A percentile compares a stretch with the other conserved stretches of the same genome.
Evolutionary conservation across 1,140 invertebrate genomes (phyloP).

Genomic region (Cydia strobilella): DNA sequence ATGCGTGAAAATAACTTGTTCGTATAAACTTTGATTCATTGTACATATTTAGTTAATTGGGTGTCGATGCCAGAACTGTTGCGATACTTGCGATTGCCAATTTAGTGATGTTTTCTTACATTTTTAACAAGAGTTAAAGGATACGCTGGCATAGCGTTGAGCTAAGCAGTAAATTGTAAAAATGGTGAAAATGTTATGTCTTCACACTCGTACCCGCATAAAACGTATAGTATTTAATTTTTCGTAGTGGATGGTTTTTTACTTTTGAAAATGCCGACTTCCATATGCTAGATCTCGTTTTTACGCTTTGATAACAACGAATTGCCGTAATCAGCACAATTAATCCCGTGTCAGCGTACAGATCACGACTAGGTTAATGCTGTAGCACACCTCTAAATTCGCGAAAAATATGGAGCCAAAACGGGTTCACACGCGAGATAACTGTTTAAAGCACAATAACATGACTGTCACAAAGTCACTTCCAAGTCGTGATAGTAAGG

Average conservation of each 20-base stretch:
- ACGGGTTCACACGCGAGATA: conserved; percentile 24
- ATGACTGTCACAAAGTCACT: conserved; percentile 38
- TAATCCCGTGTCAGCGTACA: conserved; percentile 8
- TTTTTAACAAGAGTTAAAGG: too few species aligned
- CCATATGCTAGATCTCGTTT: background rate
- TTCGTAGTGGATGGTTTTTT: too few species aligned
- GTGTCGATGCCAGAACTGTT: background rate
- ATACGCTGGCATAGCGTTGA: too few species aligned
- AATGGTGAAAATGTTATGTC: too few species aligned
- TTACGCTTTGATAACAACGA: background rate
- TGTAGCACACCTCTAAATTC: conserved; percentile 5
- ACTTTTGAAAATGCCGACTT: background rate
- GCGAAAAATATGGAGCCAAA: background rate
- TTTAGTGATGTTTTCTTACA: background rate
- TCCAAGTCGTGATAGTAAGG: conserved; percentile 40
- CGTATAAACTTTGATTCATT: background rate
- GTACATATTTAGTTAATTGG: background rate
- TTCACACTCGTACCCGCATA: too few species aligned
- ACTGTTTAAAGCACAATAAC: conserved; percentile 35
- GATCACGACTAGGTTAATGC: background rate
- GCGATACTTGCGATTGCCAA: background rate
- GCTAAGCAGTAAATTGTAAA: too few species aligned
- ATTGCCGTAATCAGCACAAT: conserved; percentile 18
- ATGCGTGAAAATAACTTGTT: conserved; percentile 7
- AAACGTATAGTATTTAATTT: too few species aligned